Base-by-base conservation (phyloP, 1,140 invertebrate species). In the Watersipora subatra region DNA sequence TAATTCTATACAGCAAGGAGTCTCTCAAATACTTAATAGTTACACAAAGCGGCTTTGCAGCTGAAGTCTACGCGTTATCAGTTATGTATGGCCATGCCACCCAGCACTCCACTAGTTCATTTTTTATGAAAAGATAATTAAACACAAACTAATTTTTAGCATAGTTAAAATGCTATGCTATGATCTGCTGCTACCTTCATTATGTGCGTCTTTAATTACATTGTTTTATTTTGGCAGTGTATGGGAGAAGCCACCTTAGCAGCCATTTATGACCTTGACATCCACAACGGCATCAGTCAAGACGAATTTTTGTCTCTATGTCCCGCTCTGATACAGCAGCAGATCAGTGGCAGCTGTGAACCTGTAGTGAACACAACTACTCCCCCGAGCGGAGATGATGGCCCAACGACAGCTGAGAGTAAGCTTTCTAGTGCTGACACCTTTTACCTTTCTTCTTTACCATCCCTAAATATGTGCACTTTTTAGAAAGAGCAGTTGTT, bases 291-390 rank as follows among this genome's bases (percentile, higher is more conserved):
- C 2, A 57, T 65, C 19, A 61, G n/a, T 28, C 2, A 29, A 15
- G 17, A 7, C 7, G 12, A 72, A 19, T 70, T 73, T 59, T 17
- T 63, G 2, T 26, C 68, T 3, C n/a, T 74, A 2, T 73, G 71
- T 57, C 73, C 73, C 15, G 67, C 71, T 26, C 57, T 74, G 17
- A 64, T 74, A 25, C 73, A 74, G 46, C 73, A 74, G 57, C 66
- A 71, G 26, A 64, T 74, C 1, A 70, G 66, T n/a, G 65, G 67
- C 0, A 65, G 64, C 3, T 74, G 73, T 28, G 22, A 12, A 17
- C n/a, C 34, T 12, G 34, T 46, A n/a, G n/a, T n/a, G n/a, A 22
- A 22, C 57, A 58, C 46, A 1, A 46, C 62, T 17, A 24, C n/a
- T 3, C n/a, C 25, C 28, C n/a, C 2, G 28, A 26, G 28, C 17